Evolutionary conservation across 2,888 invertebrate species (phyloP).

Genomic region (Pseudeuparius sepicola): DNA sequence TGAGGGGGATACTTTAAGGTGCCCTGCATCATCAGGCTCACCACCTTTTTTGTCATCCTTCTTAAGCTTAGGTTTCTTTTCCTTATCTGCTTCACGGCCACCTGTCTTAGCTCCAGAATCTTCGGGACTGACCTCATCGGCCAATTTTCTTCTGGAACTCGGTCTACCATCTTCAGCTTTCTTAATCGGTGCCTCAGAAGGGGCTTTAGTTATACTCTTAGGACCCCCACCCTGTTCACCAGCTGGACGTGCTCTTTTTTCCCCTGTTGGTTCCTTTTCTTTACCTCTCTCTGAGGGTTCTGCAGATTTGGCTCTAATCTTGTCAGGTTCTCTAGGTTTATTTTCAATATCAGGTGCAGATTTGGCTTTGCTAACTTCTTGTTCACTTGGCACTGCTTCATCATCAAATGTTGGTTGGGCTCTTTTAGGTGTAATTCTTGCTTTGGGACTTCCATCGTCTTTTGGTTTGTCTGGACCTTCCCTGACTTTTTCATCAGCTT

Average conservation of each 20-base stretch:
- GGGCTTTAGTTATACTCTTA: no score
- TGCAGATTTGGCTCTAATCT: not conserved
- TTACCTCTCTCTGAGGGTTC: not conserved
- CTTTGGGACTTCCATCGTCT: not conserved
- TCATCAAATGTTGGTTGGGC: not conserved
- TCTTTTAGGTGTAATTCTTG: not conserved
- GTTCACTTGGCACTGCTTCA: not conserved
- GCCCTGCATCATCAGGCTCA: no score
- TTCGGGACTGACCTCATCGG: not conserved
- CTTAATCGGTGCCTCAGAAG: no score
- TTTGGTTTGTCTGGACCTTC: not conserved
- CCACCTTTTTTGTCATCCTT: constrained; percentile 1
- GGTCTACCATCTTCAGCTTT: no score
- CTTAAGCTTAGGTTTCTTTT: not conserved
- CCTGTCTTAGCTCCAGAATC: no score
- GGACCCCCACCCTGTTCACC: not conserved
- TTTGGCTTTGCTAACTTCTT: constrained; percentile 1
- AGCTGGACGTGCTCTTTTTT: not conserved
- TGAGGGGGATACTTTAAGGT: no score
- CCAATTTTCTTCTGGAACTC: not conserved
- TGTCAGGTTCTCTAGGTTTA: constrained; percentile 1
- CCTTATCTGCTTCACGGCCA: not conserved
- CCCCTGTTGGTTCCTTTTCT: not conserved
- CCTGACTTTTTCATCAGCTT: not conserved
- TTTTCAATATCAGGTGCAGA: not conserved